A percentile compares a stretch with the other conserved stretches of the same genome.
Evolutionary conservation across 2,113 vertebrate species (phyloP).

Genomic region (Apus apus): DNA sequence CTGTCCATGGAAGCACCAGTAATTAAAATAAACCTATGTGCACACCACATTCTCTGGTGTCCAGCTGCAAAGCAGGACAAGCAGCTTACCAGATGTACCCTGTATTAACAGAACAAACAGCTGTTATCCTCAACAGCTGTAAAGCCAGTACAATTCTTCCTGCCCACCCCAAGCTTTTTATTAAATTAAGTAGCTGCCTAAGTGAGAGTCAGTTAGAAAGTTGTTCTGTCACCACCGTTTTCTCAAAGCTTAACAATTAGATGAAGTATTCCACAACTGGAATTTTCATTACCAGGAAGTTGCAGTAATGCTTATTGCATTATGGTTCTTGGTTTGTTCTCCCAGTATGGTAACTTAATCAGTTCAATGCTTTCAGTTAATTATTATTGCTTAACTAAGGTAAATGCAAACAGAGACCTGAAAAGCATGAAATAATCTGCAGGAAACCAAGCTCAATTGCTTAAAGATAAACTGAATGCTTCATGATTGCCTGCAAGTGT

Average conservation of each 20-base stretch:
- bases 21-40: not conserved
- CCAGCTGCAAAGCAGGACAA: not conserved
- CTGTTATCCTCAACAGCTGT: not conserved
- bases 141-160: not conserved
- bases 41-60: not conserved
- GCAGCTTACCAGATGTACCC: not conserved
- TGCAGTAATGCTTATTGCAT: not conserved
- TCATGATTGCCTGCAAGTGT: not conserved
- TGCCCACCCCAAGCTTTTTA: not conserved
- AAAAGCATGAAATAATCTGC: not conserved
- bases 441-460: not conserved
- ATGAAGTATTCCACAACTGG: not conserved
- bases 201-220: not conserved
- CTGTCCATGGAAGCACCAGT: not conserved
- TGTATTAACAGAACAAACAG: not conserved
- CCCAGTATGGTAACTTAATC: not conserved
- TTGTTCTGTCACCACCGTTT: not conserved
- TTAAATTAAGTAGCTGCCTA: not conserved
- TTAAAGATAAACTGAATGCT: not conserved
- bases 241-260: constrained; percentile 46
- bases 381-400: constrained; percentile 25
- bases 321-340: not conserved
- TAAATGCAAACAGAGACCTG: constrained; percentile 12
- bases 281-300: constrained; percentile 54
- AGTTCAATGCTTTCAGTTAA: constrained; percentile 16